A percentile compares a stretch with the other conserved stretches of the same genome.
Evolutionary conservation across 2,113 vertebrate genomes (phyloP).

Genomic region (Neolamprologus variostigma): DNA sequence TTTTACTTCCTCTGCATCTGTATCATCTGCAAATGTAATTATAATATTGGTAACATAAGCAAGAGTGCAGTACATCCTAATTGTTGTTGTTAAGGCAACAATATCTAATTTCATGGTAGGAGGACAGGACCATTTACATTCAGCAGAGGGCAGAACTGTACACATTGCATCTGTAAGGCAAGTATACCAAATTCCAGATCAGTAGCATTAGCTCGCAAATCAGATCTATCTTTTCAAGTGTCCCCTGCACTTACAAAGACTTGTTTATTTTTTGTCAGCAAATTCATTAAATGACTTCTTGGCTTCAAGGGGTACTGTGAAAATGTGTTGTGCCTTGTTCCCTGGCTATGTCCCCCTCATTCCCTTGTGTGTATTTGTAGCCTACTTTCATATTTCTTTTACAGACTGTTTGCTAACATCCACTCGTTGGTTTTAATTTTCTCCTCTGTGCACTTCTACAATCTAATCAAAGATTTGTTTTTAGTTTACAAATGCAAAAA

Average conservation of each 20-base stretch:
- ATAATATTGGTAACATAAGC: background rate
- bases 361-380: background rate
- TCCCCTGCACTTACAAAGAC: background rate
- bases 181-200: background rate
- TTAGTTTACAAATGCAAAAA: background rate
- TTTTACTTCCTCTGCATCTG: background rate
- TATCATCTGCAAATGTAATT: background rate
- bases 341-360: rapidly evolving
- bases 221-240: background rate
- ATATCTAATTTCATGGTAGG: background rate
- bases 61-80: background rate
- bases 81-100: background rate
- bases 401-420: background rate
- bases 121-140: background rate
- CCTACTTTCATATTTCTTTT: background rate
- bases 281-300: background rate
- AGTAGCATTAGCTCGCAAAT: background rate
- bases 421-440: background rate
- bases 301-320: background rate
- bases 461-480: background rate
- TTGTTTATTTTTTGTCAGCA: background rate
- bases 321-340: rapidly evolving
- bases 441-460: background rate
- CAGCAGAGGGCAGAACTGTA: background rate
- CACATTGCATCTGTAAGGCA: background rate